These are phyloP conservation scores for Acanthis flammea DNA, from an alignment of 2,797 vertebrate species.

Conservation along the genomic window DNA sequence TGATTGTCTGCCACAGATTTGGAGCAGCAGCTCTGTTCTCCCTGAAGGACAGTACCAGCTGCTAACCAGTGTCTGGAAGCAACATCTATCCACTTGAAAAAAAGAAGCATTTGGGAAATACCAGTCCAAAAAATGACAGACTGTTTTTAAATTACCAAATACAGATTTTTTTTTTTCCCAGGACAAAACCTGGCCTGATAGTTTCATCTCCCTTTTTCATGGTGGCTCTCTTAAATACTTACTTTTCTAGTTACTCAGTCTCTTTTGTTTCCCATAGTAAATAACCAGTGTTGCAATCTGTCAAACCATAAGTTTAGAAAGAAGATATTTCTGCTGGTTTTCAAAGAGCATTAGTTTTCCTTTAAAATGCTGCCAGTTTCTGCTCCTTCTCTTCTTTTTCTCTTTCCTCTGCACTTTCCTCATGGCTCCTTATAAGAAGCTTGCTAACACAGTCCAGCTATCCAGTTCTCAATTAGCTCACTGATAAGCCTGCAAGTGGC, in stretches of 20 bases:
- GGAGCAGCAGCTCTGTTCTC: background rate
- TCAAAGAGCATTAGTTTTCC: background rate
- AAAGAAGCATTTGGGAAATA: background rate
- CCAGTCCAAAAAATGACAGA: rapidly evolving
- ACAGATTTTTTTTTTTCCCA: background rate
- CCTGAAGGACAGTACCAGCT: background rate
- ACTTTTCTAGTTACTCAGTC: background rate
- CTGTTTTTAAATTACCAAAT: background rate
- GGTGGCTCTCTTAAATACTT: background rate
- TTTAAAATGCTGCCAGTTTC: background rate
- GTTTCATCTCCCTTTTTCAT: background rate
- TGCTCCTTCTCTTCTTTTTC: background rate
- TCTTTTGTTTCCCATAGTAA: background rate
- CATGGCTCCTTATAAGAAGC: background rate
- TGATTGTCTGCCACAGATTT: background rate
- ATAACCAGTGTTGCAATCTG: background rate
- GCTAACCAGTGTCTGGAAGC: background rate
- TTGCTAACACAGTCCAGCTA: background rate
- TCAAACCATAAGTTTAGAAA: background rate
- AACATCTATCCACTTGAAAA: background rate
- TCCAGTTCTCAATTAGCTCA: background rate
- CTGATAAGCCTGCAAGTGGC: background rate
- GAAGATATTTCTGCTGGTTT: background rate
- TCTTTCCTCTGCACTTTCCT: background rate
- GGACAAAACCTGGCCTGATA: background rate